Conservation (phyloP, 2,113 vertebrate genomes). For the Actenoides hombroni region DNA sequence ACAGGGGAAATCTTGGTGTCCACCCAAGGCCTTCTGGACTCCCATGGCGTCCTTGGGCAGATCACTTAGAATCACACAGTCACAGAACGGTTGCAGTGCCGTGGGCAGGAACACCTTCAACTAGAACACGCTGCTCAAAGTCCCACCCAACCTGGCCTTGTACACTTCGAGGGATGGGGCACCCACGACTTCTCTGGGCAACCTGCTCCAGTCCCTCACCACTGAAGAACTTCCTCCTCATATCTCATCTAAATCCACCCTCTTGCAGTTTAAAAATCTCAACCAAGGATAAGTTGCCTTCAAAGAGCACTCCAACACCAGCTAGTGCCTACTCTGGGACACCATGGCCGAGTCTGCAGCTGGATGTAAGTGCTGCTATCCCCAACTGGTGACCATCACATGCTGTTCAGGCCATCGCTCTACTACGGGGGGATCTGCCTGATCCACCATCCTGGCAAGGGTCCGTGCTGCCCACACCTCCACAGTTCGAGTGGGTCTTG, state of each 20-base stretch:
- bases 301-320: not conserved
- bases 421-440: rapidly evolving
- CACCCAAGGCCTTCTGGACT: not conserved
- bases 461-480: rapidly evolving
- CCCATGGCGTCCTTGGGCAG: not conserved
- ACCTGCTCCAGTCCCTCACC: not conserved
- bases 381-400: too few species aligned
- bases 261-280: not conserved
- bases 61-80: not conserved
- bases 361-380: rapidly evolving
- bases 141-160: too few species aligned
- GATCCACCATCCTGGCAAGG: rapidly evolving
- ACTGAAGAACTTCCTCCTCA: not conserved
- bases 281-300: not conserved
- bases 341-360: not conserved
- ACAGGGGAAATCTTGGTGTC: not conserved
- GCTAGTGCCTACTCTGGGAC: rapidly evolving
- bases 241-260: not conserved
- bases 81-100: not conserved
- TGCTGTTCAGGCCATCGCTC: not conserved
- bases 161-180: not conserved
- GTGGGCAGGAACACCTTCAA: not conserved
- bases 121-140: not conserved
- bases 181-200: not conserved
- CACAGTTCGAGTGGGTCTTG: not conserved